A percentile compares a stretch with the other conserved stretches of the same genome.
Conservation (phyloP, 2,888 invertebrate species). For the Scaeva pyrastri region DNA sequence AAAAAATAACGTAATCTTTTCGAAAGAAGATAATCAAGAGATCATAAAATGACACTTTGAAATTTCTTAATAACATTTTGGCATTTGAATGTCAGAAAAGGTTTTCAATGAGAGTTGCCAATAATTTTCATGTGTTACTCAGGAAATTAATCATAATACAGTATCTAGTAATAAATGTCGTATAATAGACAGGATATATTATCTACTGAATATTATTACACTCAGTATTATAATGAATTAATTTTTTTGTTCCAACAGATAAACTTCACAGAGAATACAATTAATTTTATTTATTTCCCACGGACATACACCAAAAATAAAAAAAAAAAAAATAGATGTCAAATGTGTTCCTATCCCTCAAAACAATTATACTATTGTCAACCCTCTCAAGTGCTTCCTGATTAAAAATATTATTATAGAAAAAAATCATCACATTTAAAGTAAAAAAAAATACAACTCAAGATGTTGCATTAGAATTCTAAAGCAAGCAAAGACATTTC, state of each 20-base stretch:
- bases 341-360: neutral
- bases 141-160: too few species aligned
- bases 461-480: neutral
- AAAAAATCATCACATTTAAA: neutral
- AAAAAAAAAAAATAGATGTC: neutral
- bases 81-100: too few species aligned
- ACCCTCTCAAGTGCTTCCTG: conserved; percentile 12
- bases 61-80: too few species aligned
- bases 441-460: neutral
- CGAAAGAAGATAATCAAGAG: too few species aligned
- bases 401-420: neutral
- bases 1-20: too few species aligned
- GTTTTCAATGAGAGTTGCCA: too few species aligned
- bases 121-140: too few species aligned
- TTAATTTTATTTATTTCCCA: neutral
- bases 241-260: neutral
- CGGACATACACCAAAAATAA: neutral
- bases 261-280: neutral
- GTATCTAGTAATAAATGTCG: too few species aligned
- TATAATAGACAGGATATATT: too few species aligned
- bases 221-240: too few species aligned
- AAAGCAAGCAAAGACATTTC: neutral
- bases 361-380: neutral
- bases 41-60: too few species aligned
- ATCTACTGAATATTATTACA: too few species aligned